Percentiles rank a stretch among this genome's conserved stretches.
Conservation (phyloP, 2,113 vertebrate genomes). For the Seriola quinqueradiata region DNA sequence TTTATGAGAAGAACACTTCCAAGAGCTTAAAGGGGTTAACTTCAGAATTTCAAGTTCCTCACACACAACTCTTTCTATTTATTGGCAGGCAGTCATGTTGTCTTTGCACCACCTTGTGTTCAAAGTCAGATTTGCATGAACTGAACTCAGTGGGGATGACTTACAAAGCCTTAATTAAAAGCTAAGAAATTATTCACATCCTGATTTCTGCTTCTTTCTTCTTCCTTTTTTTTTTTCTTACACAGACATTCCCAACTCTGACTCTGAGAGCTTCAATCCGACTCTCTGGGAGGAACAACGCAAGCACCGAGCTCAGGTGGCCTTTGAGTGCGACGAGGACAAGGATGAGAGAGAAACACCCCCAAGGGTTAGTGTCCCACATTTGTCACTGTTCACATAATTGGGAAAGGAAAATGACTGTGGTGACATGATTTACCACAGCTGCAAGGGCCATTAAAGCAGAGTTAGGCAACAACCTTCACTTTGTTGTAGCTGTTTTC, state of each 20-base stretch:
- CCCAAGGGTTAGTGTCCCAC: slow-evolving; percentile 85
- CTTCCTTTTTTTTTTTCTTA: slow-evolving; percentile 20
- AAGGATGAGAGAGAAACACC: slow-evolving; percentile 96
- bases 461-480: not conserved
- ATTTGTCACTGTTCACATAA: slow-evolving; percentile 8
- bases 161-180: not conserved
- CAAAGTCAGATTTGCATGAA: slow-evolving; percentile 1
- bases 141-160: too few species aligned
- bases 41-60: slow-evolving; percentile 15
- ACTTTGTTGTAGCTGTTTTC: not conserved
- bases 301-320: slow-evolving; percentile 97
- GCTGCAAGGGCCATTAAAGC: not conserved
- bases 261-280: slow-evolving; percentile 98
- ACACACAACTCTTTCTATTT: not conserved
- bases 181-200: not conserved
- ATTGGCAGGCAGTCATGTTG: not conserved
- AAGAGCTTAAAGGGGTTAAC: slow-evolving; percentile 4
- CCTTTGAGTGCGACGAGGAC: slow-evolving; percentile 99
- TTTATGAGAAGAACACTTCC: not conserved
- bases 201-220: slow-evolving; percentile 29
- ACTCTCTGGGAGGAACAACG: slow-evolving; percentile 98
- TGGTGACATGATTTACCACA: not conserved
- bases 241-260: slow-evolving; percentile 94
- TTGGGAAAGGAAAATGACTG: not conserved
- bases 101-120: slow-evolving; percentile 66